Evolutionary conservation across 2,888 invertebrate species (phyloP).

Genomic region (Diachrysia chrysitis): DNA sequence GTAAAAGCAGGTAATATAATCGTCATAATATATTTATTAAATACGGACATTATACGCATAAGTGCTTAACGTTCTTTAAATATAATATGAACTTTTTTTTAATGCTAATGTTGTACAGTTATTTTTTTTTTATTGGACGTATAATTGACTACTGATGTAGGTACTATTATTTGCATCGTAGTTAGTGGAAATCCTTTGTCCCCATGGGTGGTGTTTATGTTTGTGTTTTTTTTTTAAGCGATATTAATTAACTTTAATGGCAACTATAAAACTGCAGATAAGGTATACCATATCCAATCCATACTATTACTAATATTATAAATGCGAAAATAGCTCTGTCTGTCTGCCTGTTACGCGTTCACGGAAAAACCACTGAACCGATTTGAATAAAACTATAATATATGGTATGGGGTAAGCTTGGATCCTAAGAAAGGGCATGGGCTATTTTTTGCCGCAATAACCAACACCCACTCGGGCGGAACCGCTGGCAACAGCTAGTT

Average conservation of each 20-base stretch:
- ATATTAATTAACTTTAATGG: not conserved
- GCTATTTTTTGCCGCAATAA: too few relatives aligned
- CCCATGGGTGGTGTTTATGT: not conserved
- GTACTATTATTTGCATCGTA: not conserved
- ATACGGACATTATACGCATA: not conserved
- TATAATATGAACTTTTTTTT: not conserved
- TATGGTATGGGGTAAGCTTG: too few relatives aligned
- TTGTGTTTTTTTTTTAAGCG: not conserved
- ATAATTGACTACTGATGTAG: not conserved
- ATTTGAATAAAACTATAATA: too few relatives aligned
- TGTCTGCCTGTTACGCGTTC: too few relatives aligned
- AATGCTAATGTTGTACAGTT: not conserved
- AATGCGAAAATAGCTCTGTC: too few relatives aligned
- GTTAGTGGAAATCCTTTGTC: not conserved
- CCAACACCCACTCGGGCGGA: too few relatives aligned
- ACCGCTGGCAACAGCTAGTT: too few relatives aligned
- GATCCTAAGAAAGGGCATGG: too few relatives aligned
- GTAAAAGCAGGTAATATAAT: conserved; percentile 21
- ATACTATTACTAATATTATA: too few relatives aligned
- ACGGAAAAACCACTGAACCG: too few relatives aligned
- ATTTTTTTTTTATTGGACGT: not conserved
- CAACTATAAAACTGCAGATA: too few relatives aligned
- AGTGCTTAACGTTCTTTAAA: not conserved
- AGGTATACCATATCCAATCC: too few relatives aligned
- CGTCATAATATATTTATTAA: not conserved